Evolutionary conservation across 2,888 invertebrate species (phyloP).

Genomic region (Papilio elwesi): DNA sequence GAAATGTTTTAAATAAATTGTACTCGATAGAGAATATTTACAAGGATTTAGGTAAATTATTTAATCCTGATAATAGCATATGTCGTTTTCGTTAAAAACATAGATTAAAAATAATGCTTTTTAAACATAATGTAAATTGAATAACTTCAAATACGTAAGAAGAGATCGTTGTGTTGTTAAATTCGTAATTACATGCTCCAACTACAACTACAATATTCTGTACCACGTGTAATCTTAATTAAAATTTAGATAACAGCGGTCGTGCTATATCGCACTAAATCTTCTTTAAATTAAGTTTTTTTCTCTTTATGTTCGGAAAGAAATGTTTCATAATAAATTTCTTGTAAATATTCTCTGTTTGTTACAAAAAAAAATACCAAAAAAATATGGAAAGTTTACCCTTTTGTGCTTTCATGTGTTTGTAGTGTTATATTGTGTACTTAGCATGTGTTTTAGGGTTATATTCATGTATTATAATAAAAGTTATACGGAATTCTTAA

Average conservation of each 20-base stretch:
- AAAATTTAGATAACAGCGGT: too few species aligned
- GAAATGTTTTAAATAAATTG: neutral
- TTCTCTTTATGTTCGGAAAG: too few species aligned
- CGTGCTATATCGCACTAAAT: too few species aligned
- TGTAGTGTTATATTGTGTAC: constrained; percentile 13
- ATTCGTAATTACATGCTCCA: too few species aligned
- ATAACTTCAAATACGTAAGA: too few species aligned
- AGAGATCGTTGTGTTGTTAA: too few species aligned
- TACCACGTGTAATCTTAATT: neutral
- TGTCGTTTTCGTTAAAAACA: too few species aligned
- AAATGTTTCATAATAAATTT: neutral
- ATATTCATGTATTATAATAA: neutral
- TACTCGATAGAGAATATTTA: constrained; percentile 5
- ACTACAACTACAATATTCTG: too few species aligned
- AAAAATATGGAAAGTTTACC: constrained; percentile 2
- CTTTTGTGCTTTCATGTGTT: constrained; percentile 14
- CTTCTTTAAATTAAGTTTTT: too few species aligned
- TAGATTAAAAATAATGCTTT: neutral
- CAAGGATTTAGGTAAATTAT: neutral
- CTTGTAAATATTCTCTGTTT: constrained; percentile 3
- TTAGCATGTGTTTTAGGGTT: constrained; percentile 12
- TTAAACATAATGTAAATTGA: neutral
- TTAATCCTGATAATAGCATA: neutral
- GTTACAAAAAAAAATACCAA: neutral
- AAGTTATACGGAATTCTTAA: neutral